Percentiles rank a stretch among this genome's conserved stretches.
These are phyloP conservation scores for Orthosia gothica DNA, from an alignment of 2,888 invertebrate genomes.

Conservation along the genomic window DNA sequence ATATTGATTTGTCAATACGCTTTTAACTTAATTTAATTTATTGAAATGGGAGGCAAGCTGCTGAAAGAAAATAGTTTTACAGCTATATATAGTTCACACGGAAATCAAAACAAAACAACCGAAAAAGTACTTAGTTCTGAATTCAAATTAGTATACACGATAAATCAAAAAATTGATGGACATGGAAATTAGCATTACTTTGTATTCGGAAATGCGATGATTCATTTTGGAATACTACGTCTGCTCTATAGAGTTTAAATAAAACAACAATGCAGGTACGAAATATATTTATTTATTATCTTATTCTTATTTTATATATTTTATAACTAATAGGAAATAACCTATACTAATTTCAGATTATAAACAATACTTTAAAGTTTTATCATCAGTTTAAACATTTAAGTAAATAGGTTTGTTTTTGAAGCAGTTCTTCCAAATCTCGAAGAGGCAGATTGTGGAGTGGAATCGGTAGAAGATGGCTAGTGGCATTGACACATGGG, in stretches of 20 bases:
- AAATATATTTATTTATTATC: constrained; percentile 33
- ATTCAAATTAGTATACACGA: too few species aligned
- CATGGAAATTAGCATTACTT: too few species aligned
- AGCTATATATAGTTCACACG: too few species aligned
- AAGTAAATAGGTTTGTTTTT: constrained; percentile 92
- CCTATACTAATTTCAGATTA: not conserved
- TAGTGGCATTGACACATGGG: constrained; percentile 97
- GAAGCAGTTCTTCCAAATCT: constrained; percentile 98
- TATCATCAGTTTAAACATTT: constrained; percentile 80
- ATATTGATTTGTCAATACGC: too few species aligned
- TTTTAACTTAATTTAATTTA: too few species aligned
- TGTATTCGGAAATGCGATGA: too few species aligned
- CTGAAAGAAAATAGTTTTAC: too few species aligned
- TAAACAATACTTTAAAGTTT: not conserved
- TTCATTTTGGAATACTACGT: too few species aligned
- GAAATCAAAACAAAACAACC: too few species aligned
- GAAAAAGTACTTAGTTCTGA: too few species aligned
- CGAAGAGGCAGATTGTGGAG: constrained; percentile 97
- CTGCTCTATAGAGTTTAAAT: not conserved
- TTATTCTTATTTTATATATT: not conserved
- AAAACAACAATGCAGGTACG: constrained; percentile 44
- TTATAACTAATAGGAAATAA: not conserved
- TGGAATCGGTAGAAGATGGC: constrained; percentile 98
- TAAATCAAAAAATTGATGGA: too few species aligned
- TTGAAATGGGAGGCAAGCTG: too few species aligned